phyloP scores from a whole-genome alignment of 2,113 vertebrate species.

The Sciurus niger region DNA sequence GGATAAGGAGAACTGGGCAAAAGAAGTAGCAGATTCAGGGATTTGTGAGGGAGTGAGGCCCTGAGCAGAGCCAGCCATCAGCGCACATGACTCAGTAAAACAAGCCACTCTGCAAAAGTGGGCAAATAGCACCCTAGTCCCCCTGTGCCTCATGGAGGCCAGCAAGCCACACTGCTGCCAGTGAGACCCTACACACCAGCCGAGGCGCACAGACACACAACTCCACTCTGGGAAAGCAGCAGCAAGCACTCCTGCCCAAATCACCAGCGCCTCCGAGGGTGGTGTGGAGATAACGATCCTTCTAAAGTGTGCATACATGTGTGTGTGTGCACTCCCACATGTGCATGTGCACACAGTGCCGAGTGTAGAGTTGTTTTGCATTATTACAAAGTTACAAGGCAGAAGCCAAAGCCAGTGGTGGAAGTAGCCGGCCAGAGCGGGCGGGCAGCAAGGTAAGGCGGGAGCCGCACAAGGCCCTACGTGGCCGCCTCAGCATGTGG shows the following conservation, averaged over 20 bases:
- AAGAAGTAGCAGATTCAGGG: slow-evolving; percentile 15
- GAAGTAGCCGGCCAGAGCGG: no score
- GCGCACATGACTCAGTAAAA: slow-evolving; percentile 6
- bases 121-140: neutral
- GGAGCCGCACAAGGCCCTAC: no score
- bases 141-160: neutral
- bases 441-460: no score
- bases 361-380: neutral
- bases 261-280: neutral
- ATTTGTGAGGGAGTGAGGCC: slow-evolving; percentile 58
- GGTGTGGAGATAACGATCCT: neutral
- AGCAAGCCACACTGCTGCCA: neutral
- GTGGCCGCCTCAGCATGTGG: no score
- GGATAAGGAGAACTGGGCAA: neutral
- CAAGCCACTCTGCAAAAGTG: neutral
- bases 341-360: no score
- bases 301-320: neutral
- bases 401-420: no score
- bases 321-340: no score
- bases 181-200: neutral
- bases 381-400: neutral
- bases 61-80: neutral
- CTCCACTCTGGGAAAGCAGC: neutral
- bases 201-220: slow-evolving; percentile 22
- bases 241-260: neutral